Evolutionary conservation across 2,113 vertebrate genomes (phyloP).

Genomic region (Corynorhinus townsendii): DNA sequence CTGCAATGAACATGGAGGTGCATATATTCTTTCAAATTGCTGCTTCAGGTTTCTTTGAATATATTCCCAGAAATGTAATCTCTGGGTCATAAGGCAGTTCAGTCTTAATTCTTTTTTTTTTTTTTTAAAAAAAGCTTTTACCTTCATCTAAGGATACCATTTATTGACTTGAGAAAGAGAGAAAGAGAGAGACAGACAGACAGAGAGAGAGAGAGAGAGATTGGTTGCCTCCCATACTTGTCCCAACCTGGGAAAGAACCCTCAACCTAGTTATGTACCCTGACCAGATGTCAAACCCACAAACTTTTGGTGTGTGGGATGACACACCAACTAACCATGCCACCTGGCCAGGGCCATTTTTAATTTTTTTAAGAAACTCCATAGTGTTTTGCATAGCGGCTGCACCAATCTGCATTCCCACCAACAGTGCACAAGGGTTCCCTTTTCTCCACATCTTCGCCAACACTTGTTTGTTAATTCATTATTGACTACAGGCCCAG

Average conservation of each 20-base stretch:
- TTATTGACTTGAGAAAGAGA: too few species aligned
- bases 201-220: too few species aligned
- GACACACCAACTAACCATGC: too few species aligned
- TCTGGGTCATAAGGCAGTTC: neutral
- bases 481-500: neutral
- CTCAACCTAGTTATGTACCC: too few species aligned
- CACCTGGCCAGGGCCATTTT: neutral
- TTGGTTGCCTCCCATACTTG: too few species aligned
- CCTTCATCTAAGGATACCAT: too few species aligned
- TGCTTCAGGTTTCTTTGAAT: neutral
- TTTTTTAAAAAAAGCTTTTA: too few species aligned
- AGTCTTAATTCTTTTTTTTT: too few species aligned
- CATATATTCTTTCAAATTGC: neutral
- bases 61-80: neutral
- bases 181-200: too few species aligned
- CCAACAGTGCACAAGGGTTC: neutral
- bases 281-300: too few species aligned
- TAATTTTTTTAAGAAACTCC: neutral
- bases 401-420: neutral
- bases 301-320: too few species aligned
- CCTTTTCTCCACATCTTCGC: neutral
- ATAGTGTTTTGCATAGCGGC: neutral
- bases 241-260: too few species aligned
- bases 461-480: neutral
- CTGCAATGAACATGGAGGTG: neutral